Conservation (phyloP, 2,797 vertebrate genomes). For the Pteropus rufus region DNA sequence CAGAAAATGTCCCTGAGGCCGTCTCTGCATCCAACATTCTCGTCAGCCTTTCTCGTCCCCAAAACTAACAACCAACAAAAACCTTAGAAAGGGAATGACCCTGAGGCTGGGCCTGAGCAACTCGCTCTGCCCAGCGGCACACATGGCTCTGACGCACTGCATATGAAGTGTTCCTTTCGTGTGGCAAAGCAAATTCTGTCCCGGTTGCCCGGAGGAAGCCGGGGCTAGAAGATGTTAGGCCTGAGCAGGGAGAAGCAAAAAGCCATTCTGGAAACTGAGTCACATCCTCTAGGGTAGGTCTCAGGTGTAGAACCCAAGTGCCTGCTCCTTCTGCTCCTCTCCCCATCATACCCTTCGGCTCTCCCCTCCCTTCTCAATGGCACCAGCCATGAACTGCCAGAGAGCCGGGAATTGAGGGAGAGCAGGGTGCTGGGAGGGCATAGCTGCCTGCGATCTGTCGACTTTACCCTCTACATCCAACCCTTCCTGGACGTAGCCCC, state of each 20-base stretch:
- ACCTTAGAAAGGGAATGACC: background rate
- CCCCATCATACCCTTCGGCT: background rate
- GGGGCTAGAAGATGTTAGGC: background rate
- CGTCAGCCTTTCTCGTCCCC: background rate
- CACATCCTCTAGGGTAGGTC: background rate
- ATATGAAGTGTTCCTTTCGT: background rate
- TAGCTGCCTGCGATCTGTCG: background rate
- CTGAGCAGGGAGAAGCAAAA: background rate
- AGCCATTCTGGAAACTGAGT: background rate
- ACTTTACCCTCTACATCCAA: background rate
- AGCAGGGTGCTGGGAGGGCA: background rate
- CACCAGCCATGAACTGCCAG: background rate
- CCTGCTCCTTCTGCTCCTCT: background rate
- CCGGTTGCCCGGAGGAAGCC: background rate
- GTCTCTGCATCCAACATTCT: background rate
- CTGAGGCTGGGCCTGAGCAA: background rate
- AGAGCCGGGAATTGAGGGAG: rapidly evolving
- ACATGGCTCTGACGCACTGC: background rate
- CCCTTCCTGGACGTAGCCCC: background rate
- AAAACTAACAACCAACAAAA: background rate
- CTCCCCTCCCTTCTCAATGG: background rate
- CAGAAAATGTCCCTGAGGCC: background rate
- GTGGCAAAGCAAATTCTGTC: background rate
- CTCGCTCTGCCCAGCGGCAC: background rate
- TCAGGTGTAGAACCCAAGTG: background rate